phyloP scores from a whole-genome alignment of 2,888 invertebrate species.

The Coleophora flavipennella region DNA sequence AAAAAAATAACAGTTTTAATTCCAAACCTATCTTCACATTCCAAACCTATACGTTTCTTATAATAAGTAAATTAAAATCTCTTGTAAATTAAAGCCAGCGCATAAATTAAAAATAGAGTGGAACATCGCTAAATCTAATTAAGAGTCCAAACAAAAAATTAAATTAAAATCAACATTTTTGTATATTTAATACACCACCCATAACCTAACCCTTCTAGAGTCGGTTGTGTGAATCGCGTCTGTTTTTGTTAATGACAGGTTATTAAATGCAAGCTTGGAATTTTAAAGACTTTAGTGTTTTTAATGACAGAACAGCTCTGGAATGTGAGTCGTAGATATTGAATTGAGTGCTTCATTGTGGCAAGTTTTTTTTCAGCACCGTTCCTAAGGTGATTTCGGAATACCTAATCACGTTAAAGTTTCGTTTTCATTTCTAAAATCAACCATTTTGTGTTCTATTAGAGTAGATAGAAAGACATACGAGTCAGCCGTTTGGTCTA shows the following conservation, averaged over 20 bases:
- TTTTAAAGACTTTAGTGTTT: constrained; percentile 3
- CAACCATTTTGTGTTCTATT: no score
- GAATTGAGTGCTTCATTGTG: not conserved
- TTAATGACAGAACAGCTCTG: not conserved
- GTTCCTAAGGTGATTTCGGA: no score
- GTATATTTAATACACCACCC: constrained; percentile 38
- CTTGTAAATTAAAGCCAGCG: constrained; percentile 25
- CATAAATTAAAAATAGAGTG: constrained; percentile 39
- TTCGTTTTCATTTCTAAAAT: no score
- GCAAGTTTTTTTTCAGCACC: not conserved
- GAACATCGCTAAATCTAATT: constrained; percentile 68
- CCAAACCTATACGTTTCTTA: no score
- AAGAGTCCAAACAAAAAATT: constrained; percentile 51
- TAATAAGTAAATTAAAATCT: no score
- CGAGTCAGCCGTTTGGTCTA: no score
- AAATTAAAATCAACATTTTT: constrained; percentile 39
- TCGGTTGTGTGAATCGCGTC: constrained; percentile 32
- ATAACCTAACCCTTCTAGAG: constrained; percentile 21
- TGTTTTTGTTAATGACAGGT: constrained; percentile 21
- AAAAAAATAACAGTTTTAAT: no score
- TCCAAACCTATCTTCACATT: no score
- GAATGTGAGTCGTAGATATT: not conserved
- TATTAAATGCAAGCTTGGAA: constrained; percentile 17
- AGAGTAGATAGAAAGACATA: no score
- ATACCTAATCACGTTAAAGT: no score